Base-by-base conservation (phyloP, 2,113 vertebrate genomes). In the Empidonax traillii region DNA sequence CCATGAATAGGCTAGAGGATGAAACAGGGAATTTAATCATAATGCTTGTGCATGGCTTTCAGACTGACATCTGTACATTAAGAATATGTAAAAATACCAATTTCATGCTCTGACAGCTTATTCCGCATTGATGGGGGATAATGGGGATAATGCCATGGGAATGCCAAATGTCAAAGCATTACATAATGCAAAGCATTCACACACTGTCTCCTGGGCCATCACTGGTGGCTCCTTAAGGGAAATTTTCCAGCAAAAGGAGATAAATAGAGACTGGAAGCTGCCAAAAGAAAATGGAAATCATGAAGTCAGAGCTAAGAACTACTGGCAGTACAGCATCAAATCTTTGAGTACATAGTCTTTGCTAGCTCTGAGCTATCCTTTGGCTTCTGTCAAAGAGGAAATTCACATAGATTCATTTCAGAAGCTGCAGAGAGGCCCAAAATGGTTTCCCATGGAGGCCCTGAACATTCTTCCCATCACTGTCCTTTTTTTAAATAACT, bases 71-170 rank as follows among this genome's bases (percentile, higher is more conserved):
- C 97, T 98, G 97, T 98, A 98, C 95, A 92, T 98, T 97, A 97
- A 96, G 97, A 97, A 97, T 97, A 98, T 97, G 97, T 98, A 98
- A 98, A 98, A 98, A 97, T 97, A 97, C 96, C 97, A 98, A 98
- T 98, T 98, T 98, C 97, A 98, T 98, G 98, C 98, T 98, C 98
- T 98, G 97, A 98, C 98, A 98, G 89, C 96, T 98, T 98, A 98
- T 96, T 98, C 97, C 93, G 56, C 96, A 94, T 95, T 98, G 97
- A 96, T 97, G 92, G 93, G 89, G 96, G 93, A 96, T 96, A 95
- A 95, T 86, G 90, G 94, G 96, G 90, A 94, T 96, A 94, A 95
- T 86, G 90, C 94, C 96, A 96, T 72, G 94, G 97, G 97, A 98
- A 97, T 94, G 97, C 96, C 97, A 98, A 97, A 97, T 97, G 97